Evolutionary conservation across 2,113 vertebrate genomes (phyloP).

Genomic region (Chelonoidis abingdonii): DNA sequence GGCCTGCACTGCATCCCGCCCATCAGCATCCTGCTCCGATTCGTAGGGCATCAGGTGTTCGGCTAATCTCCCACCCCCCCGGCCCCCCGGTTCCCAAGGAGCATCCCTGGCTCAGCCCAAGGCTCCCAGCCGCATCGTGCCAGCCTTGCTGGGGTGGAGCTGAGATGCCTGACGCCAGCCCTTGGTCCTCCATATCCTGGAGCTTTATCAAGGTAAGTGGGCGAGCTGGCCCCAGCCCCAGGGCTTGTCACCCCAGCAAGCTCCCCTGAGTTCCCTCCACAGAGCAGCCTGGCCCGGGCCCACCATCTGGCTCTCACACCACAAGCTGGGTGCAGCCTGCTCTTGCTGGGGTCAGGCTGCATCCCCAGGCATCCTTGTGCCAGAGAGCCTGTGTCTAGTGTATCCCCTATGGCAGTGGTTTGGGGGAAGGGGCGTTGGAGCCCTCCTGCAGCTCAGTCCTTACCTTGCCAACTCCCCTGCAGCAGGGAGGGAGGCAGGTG

Average conservation of each 20-base stretch:
- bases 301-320: too few relatives aligned
- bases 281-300: too few relatives aligned
- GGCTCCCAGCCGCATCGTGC: background rate
- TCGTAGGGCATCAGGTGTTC: background rate
- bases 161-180: conserved; percentile 80
- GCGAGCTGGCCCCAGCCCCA: background rate
- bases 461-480: too few relatives aligned
- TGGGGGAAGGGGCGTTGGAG: too few relatives aligned
- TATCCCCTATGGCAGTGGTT: background rate
- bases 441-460: too few relatives aligned
- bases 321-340: too few relatives aligned
- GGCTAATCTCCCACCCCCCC: background rate
- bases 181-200: conserved; percentile 67
- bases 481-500: too few relatives aligned
- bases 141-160: conserved; percentile 7
- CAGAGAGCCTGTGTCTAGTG: background rate
- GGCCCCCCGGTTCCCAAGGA: too few relatives aligned
- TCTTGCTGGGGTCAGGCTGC: too few relatives aligned
- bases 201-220: conserved; percentile 78
- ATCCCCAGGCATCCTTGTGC: background rate
- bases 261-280: background rate
- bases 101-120: too few relatives aligned
- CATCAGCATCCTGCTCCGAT: background rate
- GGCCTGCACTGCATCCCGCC: rapidly evolving
- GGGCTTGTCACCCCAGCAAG: background rate